A percentile compares a stretch with the other conserved stretches of the same genome.
Evolutionary conservation across 1,140 invertebrate species (phyloP).

Genomic region (Dreissena rostriformis): DNA sequence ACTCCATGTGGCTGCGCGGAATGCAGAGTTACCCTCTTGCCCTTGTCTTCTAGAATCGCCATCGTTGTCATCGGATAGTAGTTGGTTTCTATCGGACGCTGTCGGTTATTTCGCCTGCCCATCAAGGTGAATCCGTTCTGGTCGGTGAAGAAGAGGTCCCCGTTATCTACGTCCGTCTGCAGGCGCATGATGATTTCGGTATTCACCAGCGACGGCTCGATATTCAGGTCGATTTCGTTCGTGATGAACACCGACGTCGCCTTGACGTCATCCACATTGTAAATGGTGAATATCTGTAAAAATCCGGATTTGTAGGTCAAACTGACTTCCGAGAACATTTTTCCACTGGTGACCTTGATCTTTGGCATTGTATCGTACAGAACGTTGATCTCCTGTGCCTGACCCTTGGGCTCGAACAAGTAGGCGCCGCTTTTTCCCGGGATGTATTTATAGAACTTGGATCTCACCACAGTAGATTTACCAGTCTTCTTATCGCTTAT

Average conservation of each 20-base stretch:
- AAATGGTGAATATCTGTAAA: slow-evolving; percentile 28
- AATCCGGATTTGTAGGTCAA: slow-evolving; percentile 78
- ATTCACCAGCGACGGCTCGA: slow-evolving; percentile 79
- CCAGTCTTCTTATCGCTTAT: slow-evolving; percentile 27
- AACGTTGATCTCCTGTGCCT: slow-evolving; percentile 74
- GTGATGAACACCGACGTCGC: slow-evolving; percentile 88
- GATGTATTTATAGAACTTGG: slow-evolving; percentile 29
- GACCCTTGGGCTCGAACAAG: slow-evolving; percentile 41
- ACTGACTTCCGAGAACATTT: slow-evolving; percentile 91
- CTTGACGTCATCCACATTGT: slow-evolving; percentile 22
- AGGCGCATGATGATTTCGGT: slow-evolving; percentile 91
- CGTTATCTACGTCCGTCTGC: slow-evolving; percentile 87
- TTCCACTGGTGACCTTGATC: slow-evolving; percentile 10
- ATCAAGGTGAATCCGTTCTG: slow-evolving; percentile 91
- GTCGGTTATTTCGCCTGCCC: slow-evolving; percentile 85
- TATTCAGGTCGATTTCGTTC: slow-evolving; percentile 79
- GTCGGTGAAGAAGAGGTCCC: slow-evolving; percentile 91
- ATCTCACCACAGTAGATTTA: background rate
- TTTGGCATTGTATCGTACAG: slow-evolving; percentile 6
- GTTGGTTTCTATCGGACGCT: slow-evolving; percentile 90
- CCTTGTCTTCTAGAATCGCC: slow-evolving; percentile 91
- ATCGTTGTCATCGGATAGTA: slow-evolving; percentile 93
- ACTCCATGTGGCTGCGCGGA: slow-evolving; percentile 93
- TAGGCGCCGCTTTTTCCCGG: slow-evolving; percentile 45
- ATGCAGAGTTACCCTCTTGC: slow-evolving; percentile 85